Conservation (phyloP, 1,140 invertebrate species). For the Drosophila truncata region DNA sequence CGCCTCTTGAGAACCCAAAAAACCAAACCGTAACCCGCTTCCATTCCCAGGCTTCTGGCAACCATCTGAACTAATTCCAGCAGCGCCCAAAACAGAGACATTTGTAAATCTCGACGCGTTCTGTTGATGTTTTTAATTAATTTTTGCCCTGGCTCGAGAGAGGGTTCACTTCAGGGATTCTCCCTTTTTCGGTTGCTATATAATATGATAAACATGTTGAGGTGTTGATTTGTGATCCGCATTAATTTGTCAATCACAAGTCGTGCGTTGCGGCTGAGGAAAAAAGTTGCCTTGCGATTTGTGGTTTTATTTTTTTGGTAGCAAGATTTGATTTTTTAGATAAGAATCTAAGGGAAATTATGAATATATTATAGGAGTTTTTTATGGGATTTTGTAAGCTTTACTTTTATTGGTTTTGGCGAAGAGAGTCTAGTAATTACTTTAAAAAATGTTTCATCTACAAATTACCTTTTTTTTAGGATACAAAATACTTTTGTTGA, state of each 20-base stretch:
- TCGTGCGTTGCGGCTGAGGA: slow-evolving; percentile 51
- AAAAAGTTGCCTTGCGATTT: slow-evolving; percentile 20
- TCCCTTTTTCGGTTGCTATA: slow-evolving; percentile 16
- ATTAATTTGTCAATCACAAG: slow-evolving; percentile 78
- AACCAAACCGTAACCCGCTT: slow-evolving; percentile 38
- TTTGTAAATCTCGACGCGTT: slow-evolving; percentile 75
- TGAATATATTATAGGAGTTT: slow-evolving; percentile 22
- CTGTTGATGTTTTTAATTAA: slow-evolving; percentile 83
- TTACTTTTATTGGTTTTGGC: background rate
- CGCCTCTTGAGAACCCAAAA: slow-evolving; percentile 9
- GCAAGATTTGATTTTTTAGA: slow-evolving; percentile 10
- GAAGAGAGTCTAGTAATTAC: background rate
- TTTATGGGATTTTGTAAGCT: background rate
- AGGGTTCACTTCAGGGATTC: slow-evolving; percentile 28
- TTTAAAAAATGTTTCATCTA: too few species aligned
- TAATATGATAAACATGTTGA: slow-evolving; percentile 69
- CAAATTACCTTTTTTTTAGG: too few species aligned
- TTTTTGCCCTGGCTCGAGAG: slow-evolving; percentile 37
- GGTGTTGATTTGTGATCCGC: slow-evolving; percentile 79
- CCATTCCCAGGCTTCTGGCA: slow-evolving; percentile 33
- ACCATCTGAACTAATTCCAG: slow-evolving; percentile 76
- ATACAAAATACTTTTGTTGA: background rate
- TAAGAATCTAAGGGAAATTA: slow-evolving; percentile 1
- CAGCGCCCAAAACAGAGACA: slow-evolving; percentile 30
- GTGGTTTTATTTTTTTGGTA: slow-evolving; percentile 15